Percentiles rank a stretch among this genome's conserved stretches.
Evolutionary conservation across 2,797 vertebrate species (phyloP).

Genomic region (Sarcoramphus papa): DNA sequence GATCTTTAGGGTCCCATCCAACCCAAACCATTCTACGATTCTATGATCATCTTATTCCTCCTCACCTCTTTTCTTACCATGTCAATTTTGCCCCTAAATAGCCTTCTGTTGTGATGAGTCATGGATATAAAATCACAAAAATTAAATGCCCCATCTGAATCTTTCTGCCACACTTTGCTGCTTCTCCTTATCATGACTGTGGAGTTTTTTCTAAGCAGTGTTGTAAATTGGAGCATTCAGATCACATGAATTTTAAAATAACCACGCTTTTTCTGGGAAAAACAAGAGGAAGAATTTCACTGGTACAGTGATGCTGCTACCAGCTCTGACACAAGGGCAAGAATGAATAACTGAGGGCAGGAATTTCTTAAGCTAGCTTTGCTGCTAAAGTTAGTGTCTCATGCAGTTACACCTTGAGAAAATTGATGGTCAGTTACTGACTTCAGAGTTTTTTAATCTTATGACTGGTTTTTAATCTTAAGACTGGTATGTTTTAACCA

Average conservation of each 20-base stretch:
- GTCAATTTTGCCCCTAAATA: neutral
- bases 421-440: neutral
- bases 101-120: neutral
- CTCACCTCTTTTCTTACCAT: neutral
- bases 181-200: neutral
- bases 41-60: neutral
- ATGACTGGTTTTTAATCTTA: neutral
- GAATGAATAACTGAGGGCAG: neutral
- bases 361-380: neutral
- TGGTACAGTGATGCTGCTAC: neutral
- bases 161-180: neutral
- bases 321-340: neutral
- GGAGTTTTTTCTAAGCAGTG: neutral
- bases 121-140: neutral
- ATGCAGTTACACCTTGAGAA: neutral
- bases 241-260: neutral
- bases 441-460: neutral
- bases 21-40: no score
- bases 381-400: neutral
- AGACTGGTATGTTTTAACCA: neutral
- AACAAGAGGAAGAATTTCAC: neutral
- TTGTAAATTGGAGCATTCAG: neutral
- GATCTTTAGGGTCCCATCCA: no score
- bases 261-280: neutral
- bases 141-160: accelerated